Conservation (phyloP, 2,797 vertebrate species). For the Clarias fuscus region DNA sequence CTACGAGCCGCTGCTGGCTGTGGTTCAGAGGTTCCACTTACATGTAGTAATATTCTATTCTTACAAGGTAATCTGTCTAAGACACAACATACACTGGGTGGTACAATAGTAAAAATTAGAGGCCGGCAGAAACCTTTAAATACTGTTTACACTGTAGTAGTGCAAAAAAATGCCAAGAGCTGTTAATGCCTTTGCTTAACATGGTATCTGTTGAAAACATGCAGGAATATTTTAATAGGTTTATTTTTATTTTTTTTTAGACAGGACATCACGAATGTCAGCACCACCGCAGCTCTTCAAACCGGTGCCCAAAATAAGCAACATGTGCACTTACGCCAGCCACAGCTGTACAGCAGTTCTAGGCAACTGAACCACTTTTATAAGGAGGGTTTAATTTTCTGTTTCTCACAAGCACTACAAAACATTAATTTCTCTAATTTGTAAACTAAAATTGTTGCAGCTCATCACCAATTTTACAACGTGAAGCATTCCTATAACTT, state of each 20-base stretch:
- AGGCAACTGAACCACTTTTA: neutral
- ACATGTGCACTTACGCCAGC: neutral
- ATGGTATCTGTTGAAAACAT: neutral
- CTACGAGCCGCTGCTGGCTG: conserved; percentile 22
- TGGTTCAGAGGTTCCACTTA: conserved; percentile 32
- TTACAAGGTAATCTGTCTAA: neutral
- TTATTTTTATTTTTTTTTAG: neutral
- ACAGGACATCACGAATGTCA: neutral
- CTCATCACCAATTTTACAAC: neutral
- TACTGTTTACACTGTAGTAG: neutral
- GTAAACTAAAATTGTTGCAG: neutral
- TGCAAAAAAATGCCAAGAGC: neutral
- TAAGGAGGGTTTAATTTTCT: neutral
- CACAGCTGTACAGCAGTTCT: neutral
- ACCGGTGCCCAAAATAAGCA: neutral
- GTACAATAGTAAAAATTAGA: conserved; percentile 5
- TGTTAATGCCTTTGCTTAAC: neutral
- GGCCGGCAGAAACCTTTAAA: neutral
- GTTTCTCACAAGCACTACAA: neutral
- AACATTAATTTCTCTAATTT: neutral
- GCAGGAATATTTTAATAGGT: neutral
- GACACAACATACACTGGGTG: conserved; percentile 4
- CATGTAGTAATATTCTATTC: conserved; percentile 17
- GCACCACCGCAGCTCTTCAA: neutral
- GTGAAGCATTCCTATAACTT: neutral